Evolutionary conservation across 2,888 invertebrate genomes (phyloP).

Genomic region (Beris morrisii): DNA sequence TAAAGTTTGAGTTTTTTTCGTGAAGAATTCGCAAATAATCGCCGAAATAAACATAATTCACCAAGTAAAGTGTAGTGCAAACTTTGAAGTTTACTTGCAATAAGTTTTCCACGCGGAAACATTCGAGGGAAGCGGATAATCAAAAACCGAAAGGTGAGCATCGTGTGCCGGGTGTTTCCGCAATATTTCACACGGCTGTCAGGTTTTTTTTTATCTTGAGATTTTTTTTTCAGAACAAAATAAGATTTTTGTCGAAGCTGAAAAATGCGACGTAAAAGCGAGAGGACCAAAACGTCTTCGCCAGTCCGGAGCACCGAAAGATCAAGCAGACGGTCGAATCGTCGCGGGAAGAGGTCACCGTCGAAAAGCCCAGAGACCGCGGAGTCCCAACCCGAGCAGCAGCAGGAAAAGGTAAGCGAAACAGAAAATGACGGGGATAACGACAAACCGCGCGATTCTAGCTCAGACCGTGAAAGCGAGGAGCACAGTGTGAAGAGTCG

Average conservation of each 20-base stretch:
- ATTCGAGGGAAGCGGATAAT: not conserved
- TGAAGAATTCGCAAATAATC: not conserved
- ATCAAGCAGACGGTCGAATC: constrained; percentile 55
- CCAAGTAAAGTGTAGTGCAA: not conserved
- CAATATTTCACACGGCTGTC: too few species aligned
- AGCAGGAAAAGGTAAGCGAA: constrained; percentile 42
- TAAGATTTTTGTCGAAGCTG: not conserved
- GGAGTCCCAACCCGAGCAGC: constrained; percentile 42
- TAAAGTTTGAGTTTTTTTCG: not conserved
- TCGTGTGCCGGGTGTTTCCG: not conserved
- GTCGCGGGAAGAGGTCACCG: constrained; percentile 57
- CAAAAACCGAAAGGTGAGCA: not conserved
- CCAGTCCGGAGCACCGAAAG: constrained; percentile 59
- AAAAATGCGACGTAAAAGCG: constrained; percentile 75
- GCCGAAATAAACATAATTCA: not conserved
- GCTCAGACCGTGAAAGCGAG: constrained; percentile 38
- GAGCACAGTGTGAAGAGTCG: constrained; percentile 27
- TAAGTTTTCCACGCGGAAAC: not conserved
- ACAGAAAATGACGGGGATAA: constrained; percentile 37
- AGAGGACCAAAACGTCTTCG: constrained; percentile 68
- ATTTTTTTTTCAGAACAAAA: not conserved
- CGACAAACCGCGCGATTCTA: constrained; percentile 38
- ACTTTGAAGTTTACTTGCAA: not conserved
- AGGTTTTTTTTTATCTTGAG: not conserved
- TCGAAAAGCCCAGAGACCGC: constrained; percentile 49